Evolutionary conservation across 2,797 vertebrate species (phyloP).

Genomic region (Acanthurus leucopareius): DNA sequence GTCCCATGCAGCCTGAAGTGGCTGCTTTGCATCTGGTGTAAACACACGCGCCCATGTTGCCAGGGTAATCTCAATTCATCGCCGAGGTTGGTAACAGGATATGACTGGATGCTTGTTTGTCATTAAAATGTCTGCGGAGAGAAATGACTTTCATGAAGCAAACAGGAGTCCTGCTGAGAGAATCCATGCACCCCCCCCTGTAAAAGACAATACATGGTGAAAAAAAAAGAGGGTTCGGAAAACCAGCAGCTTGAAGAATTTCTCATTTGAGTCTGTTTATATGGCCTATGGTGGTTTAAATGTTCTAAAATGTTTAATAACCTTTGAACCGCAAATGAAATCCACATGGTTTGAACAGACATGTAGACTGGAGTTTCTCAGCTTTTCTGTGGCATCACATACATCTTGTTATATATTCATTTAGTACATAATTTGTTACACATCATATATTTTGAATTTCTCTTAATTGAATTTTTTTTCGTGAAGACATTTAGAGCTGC

Average conservation of each 20-base stretch:
- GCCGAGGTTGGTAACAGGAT: conserved; percentile 57
- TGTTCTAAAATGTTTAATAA: too few species aligned
- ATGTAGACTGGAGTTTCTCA: too few species aligned
- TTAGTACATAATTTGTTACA: too few species aligned
- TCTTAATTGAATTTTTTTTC: too few species aligned
- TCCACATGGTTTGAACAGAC: too few species aligned
- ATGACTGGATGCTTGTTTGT: conserved; percentile 63
- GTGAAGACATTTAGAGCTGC: too few species aligned
- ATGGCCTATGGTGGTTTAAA: too few species aligned
- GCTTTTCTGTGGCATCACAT: too few species aligned
- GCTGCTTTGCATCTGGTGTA: conserved; percentile 56
- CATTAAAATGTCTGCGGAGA: conserved; percentile 52
- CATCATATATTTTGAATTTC: too few species aligned
- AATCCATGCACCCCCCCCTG: conserved; percentile 29
- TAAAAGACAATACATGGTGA: conserved; percentile 51
- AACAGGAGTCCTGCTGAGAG: conserved; percentile 52
- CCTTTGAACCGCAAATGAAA: too few species aligned
- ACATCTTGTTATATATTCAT: background rate
- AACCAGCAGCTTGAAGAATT: conserved; percentile 21
- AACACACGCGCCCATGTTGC: conserved; percentile 55
- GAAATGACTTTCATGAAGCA: conserved; percentile 53
- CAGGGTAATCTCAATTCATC: conserved; percentile 62
- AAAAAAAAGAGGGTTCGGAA: conserved; percentile 53
- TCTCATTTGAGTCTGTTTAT: background rate
- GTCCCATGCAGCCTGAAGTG: conserved; percentile 37